Percentiles rank a stretch among this genome's conserved stretches.
These are phyloP conservation scores for Thunnus albacares DNA, from an alignment of 2,797 vertebrate genomes.

Conservation along the genomic window DNA sequence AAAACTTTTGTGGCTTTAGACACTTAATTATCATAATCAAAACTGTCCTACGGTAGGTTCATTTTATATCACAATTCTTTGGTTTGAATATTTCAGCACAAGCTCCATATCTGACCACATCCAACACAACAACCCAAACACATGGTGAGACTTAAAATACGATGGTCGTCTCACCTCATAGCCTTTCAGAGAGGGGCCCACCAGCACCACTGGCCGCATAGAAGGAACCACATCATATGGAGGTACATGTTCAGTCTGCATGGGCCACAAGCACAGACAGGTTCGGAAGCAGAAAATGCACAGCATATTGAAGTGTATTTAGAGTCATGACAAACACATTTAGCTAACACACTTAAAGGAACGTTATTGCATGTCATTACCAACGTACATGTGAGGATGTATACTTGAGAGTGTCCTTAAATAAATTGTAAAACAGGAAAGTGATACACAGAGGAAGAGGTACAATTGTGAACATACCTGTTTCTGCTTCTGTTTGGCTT, in stretches of 20 bases:
- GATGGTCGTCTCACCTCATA: slow-evolving; percentile 90
- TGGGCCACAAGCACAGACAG: slow-evolving; percentile 46
- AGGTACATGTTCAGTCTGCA: slow-evolving; percentile 92
- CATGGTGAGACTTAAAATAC: neutral
- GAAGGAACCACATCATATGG: slow-evolving; percentile 97
- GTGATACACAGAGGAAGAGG: slow-evolving; percentile 13
- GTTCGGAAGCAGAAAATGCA: neutral
- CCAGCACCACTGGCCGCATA: slow-evolving; percentile 96
- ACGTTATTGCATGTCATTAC: neutral
- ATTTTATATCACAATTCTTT: neutral
- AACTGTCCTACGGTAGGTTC: too few relatives aligned
- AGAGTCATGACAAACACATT: neutral
- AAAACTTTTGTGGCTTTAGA: neutral
- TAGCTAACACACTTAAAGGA: neutral
- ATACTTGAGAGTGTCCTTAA: neutral
- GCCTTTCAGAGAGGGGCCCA: slow-evolving; percentile 96
- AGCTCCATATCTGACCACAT: neutral
- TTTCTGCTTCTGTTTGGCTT: slow-evolving; percentile 99
- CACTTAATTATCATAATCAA: neutral
- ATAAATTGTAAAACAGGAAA: slow-evolving; percentile 6
- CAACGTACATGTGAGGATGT: neutral
- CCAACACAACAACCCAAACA: neutral
- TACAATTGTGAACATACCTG: slow-evolving; percentile 88
- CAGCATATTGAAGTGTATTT: neutral
- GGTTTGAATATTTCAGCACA: neutral